Base-by-base conservation (phyloP, 1,140 invertebrate genomes). In the Magallana gigas region DNA sequence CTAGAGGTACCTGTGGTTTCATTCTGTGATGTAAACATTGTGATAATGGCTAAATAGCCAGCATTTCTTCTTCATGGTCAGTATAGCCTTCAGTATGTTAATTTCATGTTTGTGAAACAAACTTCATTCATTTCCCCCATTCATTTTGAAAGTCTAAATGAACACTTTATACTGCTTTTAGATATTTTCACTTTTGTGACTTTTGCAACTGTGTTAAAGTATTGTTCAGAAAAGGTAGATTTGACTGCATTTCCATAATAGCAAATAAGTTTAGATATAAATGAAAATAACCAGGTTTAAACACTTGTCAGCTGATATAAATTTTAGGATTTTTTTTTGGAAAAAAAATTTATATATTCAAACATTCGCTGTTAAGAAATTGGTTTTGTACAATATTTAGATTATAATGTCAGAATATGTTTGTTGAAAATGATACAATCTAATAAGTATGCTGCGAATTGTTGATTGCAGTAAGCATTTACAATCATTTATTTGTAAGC, bases 11-110 rank as follows among this genome's bases (percentile, higher is more conserved):
- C 23, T 29, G n/a, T 18, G 11, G 68, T 36, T 29, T 76, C 68
- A 76, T 76, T 76, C 68, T 76, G 68, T 76, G 68, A 76, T 76
- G 68, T 76, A 29, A 76, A 76, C 68, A 36, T 76, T 76, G 68
- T 76, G 68, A 76, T 76, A 76, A 76, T 76, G 68, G 68, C 68
- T 76, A 12, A 29, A 76, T 36, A 76, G 68, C 23, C 68, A 9
- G 68, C 23, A 76, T 76, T 76, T 76, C 68, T 76, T 76, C 23
- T 29, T 76, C 68, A 76, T 23, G 68, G 68, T 76, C 68, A 76
- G 68, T 76, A 76, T 76, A 76, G 23, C 68, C 23, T 29, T 9
- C 23, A 36, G 11, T 76, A 76, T 23, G 36, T 12, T 76, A 29
- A 8, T 76, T 76, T 29, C 68, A 76, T 76, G 68, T 76, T 76